Percentiles rank a stretch among this genome's conserved stretches.
Conservation (phyloP, 2,888 invertebrate genomes). For the Galeruca laticollis region DNA sequence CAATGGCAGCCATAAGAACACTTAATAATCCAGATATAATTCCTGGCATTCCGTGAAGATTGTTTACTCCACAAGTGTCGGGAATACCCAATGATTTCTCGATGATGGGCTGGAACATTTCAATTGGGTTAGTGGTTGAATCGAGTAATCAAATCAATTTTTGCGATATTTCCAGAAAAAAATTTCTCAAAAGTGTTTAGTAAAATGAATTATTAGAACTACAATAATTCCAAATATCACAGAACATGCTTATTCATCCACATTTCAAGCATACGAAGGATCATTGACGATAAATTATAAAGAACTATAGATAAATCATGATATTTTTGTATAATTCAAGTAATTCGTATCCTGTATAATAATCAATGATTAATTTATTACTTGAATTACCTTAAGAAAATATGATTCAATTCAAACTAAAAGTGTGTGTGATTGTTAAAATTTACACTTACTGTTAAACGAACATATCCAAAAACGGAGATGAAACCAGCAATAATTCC, state of each 20-base stretch:
- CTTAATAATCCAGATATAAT: conserved; percentile 86
- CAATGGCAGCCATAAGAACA: conserved; percentile 79
- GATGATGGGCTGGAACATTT: conserved; percentile 58
- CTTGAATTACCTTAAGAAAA: not conserved
- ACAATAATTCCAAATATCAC: too few relatives aligned
- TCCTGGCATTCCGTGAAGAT: conserved; percentile 97
- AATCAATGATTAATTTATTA: not conserved
- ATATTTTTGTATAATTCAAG: too few relatives aligned
- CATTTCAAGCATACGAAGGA: too few relatives aligned
- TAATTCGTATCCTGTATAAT: too few relatives aligned
- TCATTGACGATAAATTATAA: too few relatives aligned
- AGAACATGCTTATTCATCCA: too few relatives aligned
- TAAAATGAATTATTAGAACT: too few relatives aligned
- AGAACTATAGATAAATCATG: too few relatives aligned
- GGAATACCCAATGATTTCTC: conserved; percentile 67
- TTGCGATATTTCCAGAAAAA: too few relatives aligned
- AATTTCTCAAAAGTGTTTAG: not conserved
- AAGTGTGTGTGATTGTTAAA: too few relatives aligned
- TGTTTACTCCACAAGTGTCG: conserved; percentile 96
- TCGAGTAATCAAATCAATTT: not conserved
- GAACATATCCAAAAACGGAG: conserved; percentile 85
- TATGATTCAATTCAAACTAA: too few relatives aligned
- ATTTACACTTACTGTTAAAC: conserved; percentile 74
- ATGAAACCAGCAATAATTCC: conserved; percentile 83
- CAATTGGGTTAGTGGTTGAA: not conserved